These are phyloP conservation scores for Pristionchus arcanus DNA, from an alignment of 2,888 invertebrate genomes.

Conservation along the genomic window DNA sequence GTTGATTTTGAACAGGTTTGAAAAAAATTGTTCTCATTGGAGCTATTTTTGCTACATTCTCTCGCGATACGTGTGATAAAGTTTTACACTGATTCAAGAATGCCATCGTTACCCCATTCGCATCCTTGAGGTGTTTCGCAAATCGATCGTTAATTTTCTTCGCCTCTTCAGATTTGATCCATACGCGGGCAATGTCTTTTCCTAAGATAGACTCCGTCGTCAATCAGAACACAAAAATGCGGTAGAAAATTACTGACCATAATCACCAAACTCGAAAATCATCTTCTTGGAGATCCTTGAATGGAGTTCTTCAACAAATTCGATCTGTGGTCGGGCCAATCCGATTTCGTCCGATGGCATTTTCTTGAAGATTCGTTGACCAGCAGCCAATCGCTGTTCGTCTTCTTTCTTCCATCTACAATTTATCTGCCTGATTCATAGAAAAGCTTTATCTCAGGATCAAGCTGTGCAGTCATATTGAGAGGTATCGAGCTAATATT, in stretches of 20 bases:
- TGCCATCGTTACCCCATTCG: not conserved
- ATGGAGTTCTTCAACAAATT: not conserved
- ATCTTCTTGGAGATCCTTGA: conserved; percentile 14
- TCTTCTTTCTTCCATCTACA: conserved; percentile 41
- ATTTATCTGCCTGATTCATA: not conserved
- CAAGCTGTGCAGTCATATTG: too few species aligned
- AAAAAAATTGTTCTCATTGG: too few species aligned
- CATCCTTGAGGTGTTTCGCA: conserved; percentile 2
- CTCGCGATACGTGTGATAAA: too few species aligned
- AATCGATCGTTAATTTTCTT: not conserved
- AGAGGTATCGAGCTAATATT: too few species aligned
- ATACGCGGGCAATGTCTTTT: not conserved
- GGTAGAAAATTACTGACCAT: not conserved
- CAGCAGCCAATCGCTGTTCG: conserved; percentile 1
- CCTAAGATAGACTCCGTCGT: not conserved
- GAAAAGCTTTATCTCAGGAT: not conserved
- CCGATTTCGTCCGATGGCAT: not conserved
- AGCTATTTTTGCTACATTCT: too few species aligned
- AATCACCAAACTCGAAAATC: not conserved
- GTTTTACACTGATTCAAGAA: too few species aligned
- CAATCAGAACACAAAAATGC: not conserved
- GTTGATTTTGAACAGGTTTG: too few species aligned
- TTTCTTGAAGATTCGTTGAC: conserved; percentile 32
- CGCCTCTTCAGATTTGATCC: conserved; percentile 12
- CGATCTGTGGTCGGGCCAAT: not conserved